A percentile compares a stretch with the other conserved stretches of the same genome.
These are phyloP conservation scores for Pammene aurita DNA, from an alignment of 2,888 invertebrate genomes.

Conservation along the genomic window DNA sequence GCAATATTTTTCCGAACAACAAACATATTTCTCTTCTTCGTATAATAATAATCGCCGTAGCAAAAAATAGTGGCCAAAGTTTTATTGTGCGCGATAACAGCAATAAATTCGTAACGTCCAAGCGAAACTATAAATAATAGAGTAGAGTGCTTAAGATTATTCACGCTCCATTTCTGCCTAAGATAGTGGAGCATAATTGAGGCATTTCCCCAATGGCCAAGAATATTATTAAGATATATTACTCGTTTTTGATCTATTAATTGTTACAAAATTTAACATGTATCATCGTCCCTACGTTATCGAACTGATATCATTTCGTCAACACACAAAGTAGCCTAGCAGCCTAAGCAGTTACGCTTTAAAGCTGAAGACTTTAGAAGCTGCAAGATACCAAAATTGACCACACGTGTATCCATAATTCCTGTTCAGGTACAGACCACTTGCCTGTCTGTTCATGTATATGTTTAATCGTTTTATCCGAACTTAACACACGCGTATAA, in stretches of 20 bases:
- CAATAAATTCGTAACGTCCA: constrained; percentile 36
- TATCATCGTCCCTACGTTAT: no score
- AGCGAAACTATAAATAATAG: constrained; percentile 20
- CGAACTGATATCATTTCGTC: no score
- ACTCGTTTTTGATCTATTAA: no score
- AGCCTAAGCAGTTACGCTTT: no score
- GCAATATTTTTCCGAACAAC: constrained; percentile 2
- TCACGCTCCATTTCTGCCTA: background rate
- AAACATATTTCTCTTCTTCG: background rate
- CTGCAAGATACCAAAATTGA: no score
- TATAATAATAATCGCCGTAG: constrained; percentile 31
- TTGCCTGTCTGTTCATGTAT: constrained; percentile 6
- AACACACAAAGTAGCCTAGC: no score
- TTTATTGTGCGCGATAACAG: constrained; percentile 40
- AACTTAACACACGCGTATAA: constrained; percentile 24
- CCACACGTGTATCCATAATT: no score
- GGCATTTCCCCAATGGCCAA: background rate
- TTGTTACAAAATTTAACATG: no score
- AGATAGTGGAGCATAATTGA: background rate
- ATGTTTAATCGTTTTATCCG: background rate
- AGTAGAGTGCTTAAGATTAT: background rate
- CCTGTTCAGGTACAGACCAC: background rate
- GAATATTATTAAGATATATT: no score
- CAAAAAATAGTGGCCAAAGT: constrained; percentile 38
- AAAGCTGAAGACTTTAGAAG: no score